phyloP scores from a whole-genome alignment of 1,140 invertebrate genomes.

The Grapholita molesta region DNA sequence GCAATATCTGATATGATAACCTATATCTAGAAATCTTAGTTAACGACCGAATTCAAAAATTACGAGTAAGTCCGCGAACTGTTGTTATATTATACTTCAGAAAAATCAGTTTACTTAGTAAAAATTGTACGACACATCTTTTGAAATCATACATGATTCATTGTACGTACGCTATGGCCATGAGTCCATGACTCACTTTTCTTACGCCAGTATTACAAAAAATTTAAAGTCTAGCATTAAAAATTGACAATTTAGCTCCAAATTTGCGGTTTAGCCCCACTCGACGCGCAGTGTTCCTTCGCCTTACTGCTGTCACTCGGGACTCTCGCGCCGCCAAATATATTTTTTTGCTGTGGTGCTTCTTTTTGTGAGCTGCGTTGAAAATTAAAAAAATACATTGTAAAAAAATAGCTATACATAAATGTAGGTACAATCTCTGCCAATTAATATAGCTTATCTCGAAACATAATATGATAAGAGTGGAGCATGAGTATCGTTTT shows the following conservation, averaged over 20 bases:
- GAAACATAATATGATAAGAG: background rate
- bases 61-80: background rate
- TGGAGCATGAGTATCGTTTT: background rate
- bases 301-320: background rate
- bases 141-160: no score
- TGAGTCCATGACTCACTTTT: background rate
- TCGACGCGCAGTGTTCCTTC: conserved; percentile 1
- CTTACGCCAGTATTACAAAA: conserved; percentile 4
- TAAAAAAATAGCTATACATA: background rate
- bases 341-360: background rate
- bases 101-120: background rate
- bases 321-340: background rate
- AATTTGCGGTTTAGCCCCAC: background rate
- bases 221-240: background rate
- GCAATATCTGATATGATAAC: background rate
- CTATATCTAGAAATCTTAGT: no score
- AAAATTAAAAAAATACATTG: background rate
- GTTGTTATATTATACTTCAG: background rate
- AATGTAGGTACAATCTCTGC: background rate
- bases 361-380: conserved; percentile 8
- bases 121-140: background rate
- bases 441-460: background rate
- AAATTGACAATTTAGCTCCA: conserved; percentile 8
- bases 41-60: background rate
- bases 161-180: background rate